phyloP scores from a whole-genome alignment of 2,113 vertebrate genomes.

The Riparia riparia region DNA sequence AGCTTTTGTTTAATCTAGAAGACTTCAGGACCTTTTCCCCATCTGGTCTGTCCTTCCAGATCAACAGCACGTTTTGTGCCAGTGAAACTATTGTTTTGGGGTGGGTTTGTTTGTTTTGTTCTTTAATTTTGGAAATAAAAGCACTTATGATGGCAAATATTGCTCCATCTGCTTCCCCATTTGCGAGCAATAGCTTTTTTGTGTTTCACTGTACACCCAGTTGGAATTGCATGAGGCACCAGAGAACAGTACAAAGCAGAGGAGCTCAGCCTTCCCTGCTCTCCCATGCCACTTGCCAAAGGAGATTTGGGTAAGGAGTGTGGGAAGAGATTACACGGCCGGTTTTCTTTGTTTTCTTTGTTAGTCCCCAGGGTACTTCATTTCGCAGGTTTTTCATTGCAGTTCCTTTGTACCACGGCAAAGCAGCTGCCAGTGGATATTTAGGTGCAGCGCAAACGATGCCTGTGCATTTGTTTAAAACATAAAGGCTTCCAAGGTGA shows the following conservation, averaged over 20 bases:
- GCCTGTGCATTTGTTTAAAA: neutral
- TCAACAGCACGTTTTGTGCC: neutral
- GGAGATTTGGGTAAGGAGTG: conserved; percentile 60
- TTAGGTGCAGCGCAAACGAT: neutral
- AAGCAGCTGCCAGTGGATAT: conserved; percentile 11
- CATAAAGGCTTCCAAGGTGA: neutral
- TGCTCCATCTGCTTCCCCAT: conserved; percentile 47
- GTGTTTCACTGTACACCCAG: conserved; percentile 3
- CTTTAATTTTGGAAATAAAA: conserved; percentile 25
- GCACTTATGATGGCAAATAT: conserved; percentile 50
- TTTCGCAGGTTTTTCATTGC: neutral
- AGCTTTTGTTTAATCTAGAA: neutral
- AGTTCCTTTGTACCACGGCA: neutral
- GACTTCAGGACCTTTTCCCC: neutral
- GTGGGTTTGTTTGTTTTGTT: neutral
- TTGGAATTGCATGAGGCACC: conserved; percentile 35
- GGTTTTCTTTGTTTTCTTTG: conserved; percentile 49
- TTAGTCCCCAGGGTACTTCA: conserved; percentile 1
- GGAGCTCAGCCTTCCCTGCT: conserved; percentile 15
- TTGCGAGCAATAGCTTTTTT: conserved; percentile 48
- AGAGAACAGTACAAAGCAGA: conserved; percentile 37
- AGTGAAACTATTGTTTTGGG: neutral
- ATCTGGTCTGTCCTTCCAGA: conserved; percentile 15
- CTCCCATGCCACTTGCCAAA: conserved; percentile 53
- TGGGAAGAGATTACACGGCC: conserved; percentile 60